A percentile compares a stretch with the other conserved stretches of the same genome.
Conservation (phyloP, 2,888 invertebrate species). For the Macrophya annulata region DNA sequence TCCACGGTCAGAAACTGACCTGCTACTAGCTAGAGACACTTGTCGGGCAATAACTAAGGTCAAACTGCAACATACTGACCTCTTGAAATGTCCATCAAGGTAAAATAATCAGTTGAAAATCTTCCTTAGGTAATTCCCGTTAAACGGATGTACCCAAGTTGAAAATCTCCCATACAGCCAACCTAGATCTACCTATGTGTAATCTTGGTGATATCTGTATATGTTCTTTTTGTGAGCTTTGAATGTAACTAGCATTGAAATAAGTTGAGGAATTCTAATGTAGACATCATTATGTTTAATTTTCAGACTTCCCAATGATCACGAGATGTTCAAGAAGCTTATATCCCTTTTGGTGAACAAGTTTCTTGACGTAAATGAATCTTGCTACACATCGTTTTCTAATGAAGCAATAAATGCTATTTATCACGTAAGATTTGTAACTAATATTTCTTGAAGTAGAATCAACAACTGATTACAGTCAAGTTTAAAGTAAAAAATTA, state of each 20-base stretch:
- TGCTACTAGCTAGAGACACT: constrained; percentile 82
- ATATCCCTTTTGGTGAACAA: constrained; percentile 80
- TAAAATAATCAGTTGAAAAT: constrained; percentile 63
- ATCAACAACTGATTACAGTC: not conserved
- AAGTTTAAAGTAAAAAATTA: not conserved
- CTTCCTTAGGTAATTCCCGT: not conserved
- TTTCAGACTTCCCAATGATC: constrained; percentile 80
- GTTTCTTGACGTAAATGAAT: constrained; percentile 77
- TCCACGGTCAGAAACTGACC: constrained; percentile 80
- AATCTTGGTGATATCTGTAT: not conserved
- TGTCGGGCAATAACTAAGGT: constrained; percentile 83
- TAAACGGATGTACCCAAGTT: too few species aligned
- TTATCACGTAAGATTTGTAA: constrained; percentile 80
- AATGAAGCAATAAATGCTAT: constrained; percentile 83
- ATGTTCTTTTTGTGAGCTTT: constrained; percentile 42
- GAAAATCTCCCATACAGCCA: not conserved
- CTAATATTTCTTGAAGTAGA: not conserved
- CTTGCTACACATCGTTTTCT: constrained; percentile 82
- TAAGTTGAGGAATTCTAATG: constrained; percentile 33
- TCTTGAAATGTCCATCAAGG: constrained; percentile 75
- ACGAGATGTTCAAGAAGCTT: constrained; percentile 82
- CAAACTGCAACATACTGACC: constrained; percentile 75
- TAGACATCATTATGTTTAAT: constrained; percentile 52
- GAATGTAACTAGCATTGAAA: constrained; percentile 54
- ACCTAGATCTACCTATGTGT: not conserved